Conservation (phyloP, 2,113 vertebrate genomes). For the Anser brachyrhynchus region DNA sequence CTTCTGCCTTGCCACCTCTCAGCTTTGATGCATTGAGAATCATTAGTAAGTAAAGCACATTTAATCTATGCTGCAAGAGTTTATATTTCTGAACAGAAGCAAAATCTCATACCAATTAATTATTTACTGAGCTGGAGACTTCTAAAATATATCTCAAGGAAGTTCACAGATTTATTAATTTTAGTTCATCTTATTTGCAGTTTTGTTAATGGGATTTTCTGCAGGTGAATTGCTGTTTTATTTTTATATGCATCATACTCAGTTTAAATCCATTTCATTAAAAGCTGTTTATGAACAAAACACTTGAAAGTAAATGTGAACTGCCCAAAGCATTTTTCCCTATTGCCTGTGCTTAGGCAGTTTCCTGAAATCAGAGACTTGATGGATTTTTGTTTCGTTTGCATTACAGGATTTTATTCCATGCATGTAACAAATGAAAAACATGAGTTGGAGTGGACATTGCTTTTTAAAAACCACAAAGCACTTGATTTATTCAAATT, state of each 20-base stretch:
- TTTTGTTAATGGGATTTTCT: constrained; percentile 60
- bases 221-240: constrained; percentile 39
- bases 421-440: not conserved
- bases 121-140: constrained; percentile 13
- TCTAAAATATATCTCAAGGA: constrained; percentile 11
- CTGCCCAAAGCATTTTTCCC: not conserved
- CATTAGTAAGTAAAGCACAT: constrained; percentile 15
- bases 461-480: constrained; percentile 42
- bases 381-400: not conserved
- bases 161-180: constrained; percentile 53
- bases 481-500: constrained; percentile 44
- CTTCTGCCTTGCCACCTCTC: not conserved
- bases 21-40: not conserved
- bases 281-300: constrained; percentile 50
- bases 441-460: not conserved
- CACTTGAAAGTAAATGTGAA: constrained; percentile 21
- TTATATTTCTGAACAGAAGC: constrained; percentile 30
- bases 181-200: constrained; percentile 25
- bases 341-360: not conserved
- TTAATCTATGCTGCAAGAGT: not conserved
- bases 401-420: not conserved
- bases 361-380: constrained; percentile 3
- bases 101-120: not conserved
- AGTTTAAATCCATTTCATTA: constrained; percentile 59
- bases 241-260: constrained; percentile 11